These are phyloP conservation scores for Nasonia vitripennis DNA, from an alignment of 1,140 invertebrate genomes.

Conservation along the genomic window DNA sequence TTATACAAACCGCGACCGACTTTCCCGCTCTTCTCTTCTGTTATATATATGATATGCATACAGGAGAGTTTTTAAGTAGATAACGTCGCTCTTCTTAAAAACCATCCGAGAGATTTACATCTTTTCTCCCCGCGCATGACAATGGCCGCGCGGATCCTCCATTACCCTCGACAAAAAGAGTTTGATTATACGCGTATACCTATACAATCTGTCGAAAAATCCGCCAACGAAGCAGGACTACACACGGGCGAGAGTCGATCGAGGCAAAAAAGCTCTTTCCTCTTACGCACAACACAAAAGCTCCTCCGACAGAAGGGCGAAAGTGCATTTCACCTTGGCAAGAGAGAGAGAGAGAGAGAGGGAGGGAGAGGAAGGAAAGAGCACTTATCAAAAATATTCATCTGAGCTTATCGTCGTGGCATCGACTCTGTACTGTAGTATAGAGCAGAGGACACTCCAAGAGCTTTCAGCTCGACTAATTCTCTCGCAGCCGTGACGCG, in stretches of 20 bases:
- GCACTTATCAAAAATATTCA: slow-evolving; percentile 28
- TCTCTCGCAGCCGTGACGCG: background rate
- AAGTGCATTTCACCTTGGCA: background rate
- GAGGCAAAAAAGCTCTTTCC: background rate
- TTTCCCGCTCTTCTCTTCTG: background rate
- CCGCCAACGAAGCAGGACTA: background rate
- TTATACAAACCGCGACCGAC: background rate
- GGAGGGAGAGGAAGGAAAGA: background rate
- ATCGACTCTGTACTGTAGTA: background rate
- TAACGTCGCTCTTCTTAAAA: background rate
- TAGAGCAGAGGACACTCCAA: background rate
- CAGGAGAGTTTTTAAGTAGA: background rate
- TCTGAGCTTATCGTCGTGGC: background rate
- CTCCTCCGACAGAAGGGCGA: background rate
- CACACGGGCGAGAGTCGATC: background rate
- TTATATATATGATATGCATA: background rate
- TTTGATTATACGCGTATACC: background rate
- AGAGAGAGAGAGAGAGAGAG: background rate
- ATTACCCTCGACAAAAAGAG: background rate
- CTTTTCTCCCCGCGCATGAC: background rate
- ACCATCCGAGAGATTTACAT: background rate
- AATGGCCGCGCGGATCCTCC: background rate
- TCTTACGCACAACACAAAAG: background rate
- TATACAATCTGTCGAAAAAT: background rate
- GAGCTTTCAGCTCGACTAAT: slow-evolving; percentile 36